Percentiles rank a stretch among this genome's conserved stretches.
phyloP scores from a whole-genome alignment of 1,140 invertebrate species.

The Bombus soroeensis region DNA sequence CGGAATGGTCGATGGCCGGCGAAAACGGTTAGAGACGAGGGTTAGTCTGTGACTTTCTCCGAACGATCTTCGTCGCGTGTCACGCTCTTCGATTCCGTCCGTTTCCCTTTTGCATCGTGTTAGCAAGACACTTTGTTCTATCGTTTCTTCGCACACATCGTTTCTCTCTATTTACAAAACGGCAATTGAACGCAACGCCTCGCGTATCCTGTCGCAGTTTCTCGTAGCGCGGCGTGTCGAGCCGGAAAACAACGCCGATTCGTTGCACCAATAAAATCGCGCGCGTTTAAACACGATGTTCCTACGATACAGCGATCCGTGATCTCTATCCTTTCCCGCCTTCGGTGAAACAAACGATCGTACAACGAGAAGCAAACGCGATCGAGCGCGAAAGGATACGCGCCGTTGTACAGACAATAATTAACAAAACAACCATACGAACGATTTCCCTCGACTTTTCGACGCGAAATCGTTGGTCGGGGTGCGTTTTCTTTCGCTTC shows the following conservation, averaged over 20 bases:
- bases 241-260: background rate
- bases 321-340: background rate
- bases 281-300: background rate
- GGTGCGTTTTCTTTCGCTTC: constrained; percentile 1
- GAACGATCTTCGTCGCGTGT: too few species aligned
- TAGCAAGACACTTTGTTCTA: background rate
- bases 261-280: constrained; percentile 8
- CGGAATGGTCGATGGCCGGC: too few species aligned
- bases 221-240: background rate
- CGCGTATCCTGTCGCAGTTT: constrained; percentile 19
- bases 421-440: constrained; percentile 29
- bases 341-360: background rate
- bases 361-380: too few species aligned
- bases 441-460: constrained; percentile 6
- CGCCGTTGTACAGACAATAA: background rate
- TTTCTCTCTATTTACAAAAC: constrained; percentile 25
- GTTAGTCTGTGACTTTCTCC: too few species aligned
- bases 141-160: background rate
- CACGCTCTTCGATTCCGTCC: constrained; percentile 14
- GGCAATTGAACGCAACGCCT: background rate
- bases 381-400: constrained; percentile 6
- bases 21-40: too few species aligned
- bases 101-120: background rate
- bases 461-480: too few species aligned
- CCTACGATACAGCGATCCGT: background rate